Evolutionary conservation across 2,113 vertebrate species (phyloP).

Genomic region (Mugil cephalus): DNA sequence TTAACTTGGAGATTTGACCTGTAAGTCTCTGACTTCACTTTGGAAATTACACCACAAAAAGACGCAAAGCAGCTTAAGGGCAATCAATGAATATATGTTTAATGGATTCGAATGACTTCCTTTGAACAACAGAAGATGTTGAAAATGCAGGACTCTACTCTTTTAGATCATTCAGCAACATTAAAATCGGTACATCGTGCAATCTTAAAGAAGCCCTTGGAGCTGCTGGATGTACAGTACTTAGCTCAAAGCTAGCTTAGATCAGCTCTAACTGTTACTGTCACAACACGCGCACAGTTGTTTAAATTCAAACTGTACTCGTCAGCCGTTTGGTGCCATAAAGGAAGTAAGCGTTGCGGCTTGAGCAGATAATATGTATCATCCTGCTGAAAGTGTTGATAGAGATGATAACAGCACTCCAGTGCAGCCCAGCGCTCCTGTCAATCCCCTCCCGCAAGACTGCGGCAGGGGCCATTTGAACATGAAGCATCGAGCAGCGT

Average conservation of each 20-base stretch:
- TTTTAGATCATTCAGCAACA: slow-evolving; percentile 14
- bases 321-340: background rate
- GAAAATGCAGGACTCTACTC: slow-evolving; percentile 7
- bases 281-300: slow-evolving; percentile 10
- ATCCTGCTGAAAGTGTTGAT: slow-evolving; percentile 8
- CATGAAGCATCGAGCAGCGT: slow-evolving; percentile 49
- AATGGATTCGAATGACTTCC: slow-evolving; percentile 22
- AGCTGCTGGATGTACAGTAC: slow-evolving; percentile 9
- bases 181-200: slow-evolving; percentile 26
- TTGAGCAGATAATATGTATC: slow-evolving; percentile 10
- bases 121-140: slow-evolving; percentile 24
- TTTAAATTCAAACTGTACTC: slow-evolving; percentile 11
- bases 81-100: slow-evolving; percentile 5
- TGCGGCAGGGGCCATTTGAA: slow-evolving; percentile 46
- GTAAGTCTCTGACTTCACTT: background rate
- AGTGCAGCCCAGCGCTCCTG: slow-evolving; percentile 14
- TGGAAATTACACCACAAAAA: slow-evolving; percentile 2
- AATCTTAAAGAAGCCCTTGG: slow-evolving; percentile 35
- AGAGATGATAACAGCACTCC: slow-evolving; percentile 11
- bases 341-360: background rate
- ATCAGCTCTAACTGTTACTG: slow-evolving; percentile 20
- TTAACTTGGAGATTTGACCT: background rate
- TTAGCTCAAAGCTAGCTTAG: background rate
- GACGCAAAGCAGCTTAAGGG: background rate
- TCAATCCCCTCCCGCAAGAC: slow-evolving; percentile 27